phyloP scores from a whole-genome alignment of 2,113 vertebrate genomes.

The Pandion haliaetus region DNA sequence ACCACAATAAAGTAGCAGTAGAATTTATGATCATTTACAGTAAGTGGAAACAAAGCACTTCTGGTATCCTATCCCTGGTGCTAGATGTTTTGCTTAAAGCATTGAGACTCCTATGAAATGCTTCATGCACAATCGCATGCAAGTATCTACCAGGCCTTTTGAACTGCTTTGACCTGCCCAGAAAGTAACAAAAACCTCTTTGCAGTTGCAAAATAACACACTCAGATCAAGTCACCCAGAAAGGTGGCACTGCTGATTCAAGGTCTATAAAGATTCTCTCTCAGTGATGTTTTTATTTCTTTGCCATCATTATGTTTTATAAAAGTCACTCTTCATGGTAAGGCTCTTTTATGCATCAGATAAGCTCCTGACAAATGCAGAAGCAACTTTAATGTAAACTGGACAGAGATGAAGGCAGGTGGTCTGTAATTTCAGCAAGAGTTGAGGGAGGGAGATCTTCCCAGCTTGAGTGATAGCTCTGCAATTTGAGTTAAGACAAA shows the following conservation, averaged over 20 bases:
- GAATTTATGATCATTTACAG: conserved; percentile 58
- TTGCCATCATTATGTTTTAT: neutral
- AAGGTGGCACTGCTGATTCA: neutral
- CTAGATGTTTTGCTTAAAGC: neutral
- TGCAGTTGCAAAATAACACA: neutral
- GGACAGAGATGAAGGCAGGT: neutral
- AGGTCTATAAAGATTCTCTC: neutral
- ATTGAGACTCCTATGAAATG: neutral
- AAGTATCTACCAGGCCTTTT: neutral
- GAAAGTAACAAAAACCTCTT: neutral
- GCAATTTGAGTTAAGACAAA: conserved; percentile 20
- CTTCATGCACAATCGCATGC: neutral
- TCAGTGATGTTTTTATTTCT: neutral
- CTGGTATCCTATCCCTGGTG: conserved; percentile 10
- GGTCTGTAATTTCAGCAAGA: neutral
- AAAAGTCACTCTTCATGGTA: neutral
- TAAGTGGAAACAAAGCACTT: conserved; percentile 27
- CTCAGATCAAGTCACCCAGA: neutral
- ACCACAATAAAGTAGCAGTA: conserved; percentile 50
- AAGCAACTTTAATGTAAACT: neutral
- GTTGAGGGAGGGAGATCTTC: neutral
- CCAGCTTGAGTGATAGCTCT: neutral
- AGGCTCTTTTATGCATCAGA: neutral
- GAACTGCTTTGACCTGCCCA: neutral
- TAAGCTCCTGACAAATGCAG: neutral